Base-by-base conservation (phyloP, 1,140 invertebrate genomes). In the Zaprionus kolodkinae region DNA sequence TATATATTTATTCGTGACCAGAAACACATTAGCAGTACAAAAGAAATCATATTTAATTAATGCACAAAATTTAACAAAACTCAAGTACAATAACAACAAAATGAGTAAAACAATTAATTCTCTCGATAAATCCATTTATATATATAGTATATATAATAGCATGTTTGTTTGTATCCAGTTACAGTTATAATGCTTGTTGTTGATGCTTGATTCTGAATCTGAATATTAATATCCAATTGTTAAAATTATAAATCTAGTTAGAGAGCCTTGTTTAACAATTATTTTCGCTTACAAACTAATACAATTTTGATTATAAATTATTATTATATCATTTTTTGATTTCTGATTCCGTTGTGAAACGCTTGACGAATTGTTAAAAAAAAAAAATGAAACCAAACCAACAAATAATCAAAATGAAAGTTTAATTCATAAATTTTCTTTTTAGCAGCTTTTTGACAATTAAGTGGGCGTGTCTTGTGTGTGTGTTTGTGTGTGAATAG, bases 361-460 rank as follows among this genome's bases (percentile, higher is more conserved):
- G 54, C 70, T 48, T 67, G 25, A 62, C 52, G 48, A 75, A 59
- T 56, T 73, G 63, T 87, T 70, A 72, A 62, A 68, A 68, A 79
- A 77, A 72, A 62, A 68, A 68, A 79, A 77, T 73, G 57, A 85
- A 85, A 86, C 83, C 79, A 80, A 88, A 82, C 77, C 80, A 84
- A 60, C 77, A 88, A 89, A 81, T 62, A 65, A 75, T 35, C 40
- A 61, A 15, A 71, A 50, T 43, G 65, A 54, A 38, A 60, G 13
- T 64, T 45, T 67, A 50, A 50, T 21, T 50, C 9, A 50, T 5
- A 50, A 9, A 50, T 50, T 7, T 57, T 45, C 25, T n/a, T 65
- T 71, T 78, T 74, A 73, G 75, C 75, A 82, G 72, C 62, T 78
- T 68, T 72, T 72, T 55, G 57, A 79, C 66, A 77, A 67, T 84